phyloP scores from a whole-genome alignment of 2,113 vertebrate species.

The Ia io region DNA sequence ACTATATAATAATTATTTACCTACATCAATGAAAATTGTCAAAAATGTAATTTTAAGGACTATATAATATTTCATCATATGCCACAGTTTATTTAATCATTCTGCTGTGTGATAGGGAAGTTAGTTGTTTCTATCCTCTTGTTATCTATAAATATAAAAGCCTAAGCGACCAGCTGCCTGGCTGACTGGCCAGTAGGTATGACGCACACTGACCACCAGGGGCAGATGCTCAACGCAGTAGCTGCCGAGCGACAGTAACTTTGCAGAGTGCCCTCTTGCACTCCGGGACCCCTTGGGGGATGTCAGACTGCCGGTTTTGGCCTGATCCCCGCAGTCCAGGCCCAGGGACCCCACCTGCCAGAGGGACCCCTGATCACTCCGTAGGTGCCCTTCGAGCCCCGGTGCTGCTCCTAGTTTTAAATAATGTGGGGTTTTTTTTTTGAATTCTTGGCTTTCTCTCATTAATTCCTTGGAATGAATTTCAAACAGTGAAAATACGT shows the following conservation, averaged over 20 bases:
- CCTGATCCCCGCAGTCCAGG: no score
- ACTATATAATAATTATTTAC: background rate
- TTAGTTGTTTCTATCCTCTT: background rate
- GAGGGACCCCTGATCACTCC: no score
- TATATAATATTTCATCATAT: background rate
- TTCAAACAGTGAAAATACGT: background rate
- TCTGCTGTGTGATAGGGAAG: background rate
- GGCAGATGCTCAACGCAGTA: no score
- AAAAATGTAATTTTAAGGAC: background rate
- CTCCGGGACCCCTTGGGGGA: no score
- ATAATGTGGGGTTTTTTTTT: background rate
- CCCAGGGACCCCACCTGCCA: no score
- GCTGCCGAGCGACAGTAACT: no score
- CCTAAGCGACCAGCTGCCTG: no score
- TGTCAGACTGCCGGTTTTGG: no score
- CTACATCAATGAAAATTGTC: background rate
- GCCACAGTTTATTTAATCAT: background rate
- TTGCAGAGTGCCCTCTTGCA: no score
- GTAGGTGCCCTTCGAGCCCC: no score
- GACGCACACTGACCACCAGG: no score
- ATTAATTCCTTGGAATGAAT: background rate
- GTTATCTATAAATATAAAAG: background rate
- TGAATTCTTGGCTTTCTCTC: background rate
- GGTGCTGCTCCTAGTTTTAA: background rate
- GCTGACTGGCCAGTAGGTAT: no score